A percentile compares a stretch with the other conserved stretches of the same genome.
phyloP scores from a whole-genome alignment of 2,113 vertebrate genomes.

The Phoenicopterus ruber region DNA sequence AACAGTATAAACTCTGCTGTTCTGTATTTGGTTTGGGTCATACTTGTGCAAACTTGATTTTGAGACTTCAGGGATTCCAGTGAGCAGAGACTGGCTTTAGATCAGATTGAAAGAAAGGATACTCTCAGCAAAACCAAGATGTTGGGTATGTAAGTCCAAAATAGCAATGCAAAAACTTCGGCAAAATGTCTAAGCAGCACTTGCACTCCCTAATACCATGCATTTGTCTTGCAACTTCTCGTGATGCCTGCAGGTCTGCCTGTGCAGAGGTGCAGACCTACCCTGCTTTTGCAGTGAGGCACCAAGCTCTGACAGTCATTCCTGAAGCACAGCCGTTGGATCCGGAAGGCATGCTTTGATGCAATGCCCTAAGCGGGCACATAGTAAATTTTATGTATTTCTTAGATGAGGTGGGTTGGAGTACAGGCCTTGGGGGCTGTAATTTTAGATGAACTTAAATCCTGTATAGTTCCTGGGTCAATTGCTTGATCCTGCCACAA shows the following conservation, averaged over 20 bases:
- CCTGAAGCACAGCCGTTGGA: not conserved
- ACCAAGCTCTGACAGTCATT: not conserved
- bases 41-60: not conserved
- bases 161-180: not conserved
- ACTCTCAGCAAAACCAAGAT: not conserved
- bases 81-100: not conserved
- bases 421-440: not conserved
- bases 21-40: not conserved
- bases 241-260: not conserved
- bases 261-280: not conserved
- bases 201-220: rapidly evolving
- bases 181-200: not conserved
- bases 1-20: not conserved
- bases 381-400: not conserved
- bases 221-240: not conserved
- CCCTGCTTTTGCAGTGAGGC: not conserved
- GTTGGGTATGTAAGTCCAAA: not conserved
- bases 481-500: constrained; percentile 1
- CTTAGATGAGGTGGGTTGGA: not conserved
- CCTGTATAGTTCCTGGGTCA: not conserved
- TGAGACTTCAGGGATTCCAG: not conserved
- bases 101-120: not conserved
- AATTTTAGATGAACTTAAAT: constrained; percentile 11
- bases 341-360: not conserved
- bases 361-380: not conserved